Evolutionary conservation across 2,113 vertebrate genomes (phyloP).

Genomic region (Hemiprocne comata): DNA sequence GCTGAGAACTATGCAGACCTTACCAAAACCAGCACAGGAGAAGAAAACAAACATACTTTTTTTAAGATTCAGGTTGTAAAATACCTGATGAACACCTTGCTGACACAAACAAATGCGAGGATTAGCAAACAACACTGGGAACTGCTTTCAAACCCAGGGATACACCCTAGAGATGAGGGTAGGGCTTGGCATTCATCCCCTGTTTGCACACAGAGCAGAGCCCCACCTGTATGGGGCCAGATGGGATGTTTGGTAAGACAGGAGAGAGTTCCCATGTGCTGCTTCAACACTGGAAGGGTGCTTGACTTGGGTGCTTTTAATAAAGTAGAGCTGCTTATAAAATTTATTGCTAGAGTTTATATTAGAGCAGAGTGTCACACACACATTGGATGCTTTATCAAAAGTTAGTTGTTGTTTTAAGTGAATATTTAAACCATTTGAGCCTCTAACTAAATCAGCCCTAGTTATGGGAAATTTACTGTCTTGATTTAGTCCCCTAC

Average conservation of each 20-base stretch:
- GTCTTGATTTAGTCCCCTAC: neutral
- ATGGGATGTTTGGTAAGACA: neutral
- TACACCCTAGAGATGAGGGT: accelerated
- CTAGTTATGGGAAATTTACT: neutral
- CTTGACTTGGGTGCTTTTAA: neutral
- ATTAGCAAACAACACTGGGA: neutral
- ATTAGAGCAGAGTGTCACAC: neutral
- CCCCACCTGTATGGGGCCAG: neutral
- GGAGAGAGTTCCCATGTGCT: accelerated
- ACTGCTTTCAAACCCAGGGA: neutral
- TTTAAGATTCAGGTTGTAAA: neutral
- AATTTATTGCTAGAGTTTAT: neutral
- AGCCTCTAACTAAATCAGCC: neutral
- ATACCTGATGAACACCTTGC: accelerated
- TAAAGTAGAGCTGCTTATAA: neutral
- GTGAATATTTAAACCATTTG: neutral
- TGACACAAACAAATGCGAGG: neutral
- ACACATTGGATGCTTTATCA: neutral
- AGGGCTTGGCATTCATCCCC: neutral
- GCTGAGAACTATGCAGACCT: neutral
- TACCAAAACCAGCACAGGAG: neutral
- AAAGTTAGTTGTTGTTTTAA: neutral
- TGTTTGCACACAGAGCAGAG: neutral
- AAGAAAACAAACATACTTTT: neutral
- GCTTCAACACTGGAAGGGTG: neutral